These are phyloP conservation scores for Piscicola geometra DNA, from an alignment of 2,888 invertebrate species.

Conservation along the genomic window DNA sequence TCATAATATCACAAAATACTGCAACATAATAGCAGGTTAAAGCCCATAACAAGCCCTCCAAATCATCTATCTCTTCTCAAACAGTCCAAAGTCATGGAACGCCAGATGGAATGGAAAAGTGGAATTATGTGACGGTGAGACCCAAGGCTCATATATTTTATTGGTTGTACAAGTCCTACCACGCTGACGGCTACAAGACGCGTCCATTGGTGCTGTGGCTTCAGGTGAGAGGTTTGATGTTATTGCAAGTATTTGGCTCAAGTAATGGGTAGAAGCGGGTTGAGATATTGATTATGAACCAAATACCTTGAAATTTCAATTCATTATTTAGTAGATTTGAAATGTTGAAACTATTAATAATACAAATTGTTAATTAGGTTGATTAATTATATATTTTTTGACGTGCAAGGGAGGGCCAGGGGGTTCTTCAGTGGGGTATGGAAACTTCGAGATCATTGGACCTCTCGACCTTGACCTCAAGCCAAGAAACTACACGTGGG, in stretches of 20 bases:
- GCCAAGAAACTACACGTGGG: constrained; percentile 42
- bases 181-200: constrained; percentile 38
- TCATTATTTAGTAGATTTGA: too few species aligned
- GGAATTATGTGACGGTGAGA: constrained; percentile 44
- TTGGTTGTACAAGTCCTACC: constrained; percentile 43
- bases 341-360: too few species aligned
- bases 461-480: constrained; percentile 39
- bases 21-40: too few species aligned
- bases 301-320: background rate
- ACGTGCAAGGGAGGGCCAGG: constrained; percentile 44
- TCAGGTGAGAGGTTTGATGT: constrained; percentile 42
- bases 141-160: constrained; percentile 44
- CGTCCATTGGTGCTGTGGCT: constrained; percentile 44
- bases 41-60: too few species aligned
- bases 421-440: constrained; percentile 42
- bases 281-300: too few species aligned
- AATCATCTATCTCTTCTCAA: too few species aligned
- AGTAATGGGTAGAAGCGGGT: background rate
- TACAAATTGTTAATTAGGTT: too few species aligned
- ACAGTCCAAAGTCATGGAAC: background rate
- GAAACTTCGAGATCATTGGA: constrained; percentile 45
- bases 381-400: too few species aligned
- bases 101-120: constrained; percentile 39
- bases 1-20: too few species aligned
- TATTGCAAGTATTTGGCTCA: too few species aligned